These are phyloP conservation scores for Nibea albiflora DNA, from an alignment of 2,113 vertebrate genomes.

Conservation along the genomic window DNA sequence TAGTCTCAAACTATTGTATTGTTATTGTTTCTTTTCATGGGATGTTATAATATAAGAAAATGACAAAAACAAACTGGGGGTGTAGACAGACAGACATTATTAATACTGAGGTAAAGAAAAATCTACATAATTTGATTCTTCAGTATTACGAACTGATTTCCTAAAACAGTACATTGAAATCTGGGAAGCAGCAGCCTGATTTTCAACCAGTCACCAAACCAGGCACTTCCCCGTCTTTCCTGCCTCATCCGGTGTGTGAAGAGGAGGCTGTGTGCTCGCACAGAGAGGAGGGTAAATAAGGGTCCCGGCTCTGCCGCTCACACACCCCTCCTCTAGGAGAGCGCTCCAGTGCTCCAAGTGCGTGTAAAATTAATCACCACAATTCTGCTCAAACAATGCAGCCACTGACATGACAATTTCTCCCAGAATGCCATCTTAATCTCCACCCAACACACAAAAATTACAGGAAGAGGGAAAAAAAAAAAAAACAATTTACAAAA, in stretches of 20 bases:
- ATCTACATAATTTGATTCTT: not conserved
- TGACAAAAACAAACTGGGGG: not conserved
- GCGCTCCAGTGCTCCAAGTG: conserved; percentile 71
- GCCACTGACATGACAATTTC: conserved; percentile 84
- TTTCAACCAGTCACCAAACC: conserved; percentile 29
- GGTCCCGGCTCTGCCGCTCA: conserved; percentile 58
- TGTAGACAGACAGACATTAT: not conserved
- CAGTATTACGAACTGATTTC: conserved; percentile 4
- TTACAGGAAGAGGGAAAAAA: conserved; percentile 64
- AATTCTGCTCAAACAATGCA: conserved; percentile 84
- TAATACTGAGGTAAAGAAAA: not conserved
- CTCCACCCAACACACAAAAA: conserved; percentile 81
- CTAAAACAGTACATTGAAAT: conserved; percentile 25
- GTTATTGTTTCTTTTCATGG: not conserved
- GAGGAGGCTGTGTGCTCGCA: conserved; percentile 39
- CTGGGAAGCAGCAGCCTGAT: conserved; percentile 11
- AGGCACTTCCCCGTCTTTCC: conserved; percentile 32
- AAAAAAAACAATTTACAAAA: conserved; percentile 77
- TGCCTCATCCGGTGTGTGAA: conserved; percentile 19
- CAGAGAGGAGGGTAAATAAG: conserved; percentile 59
- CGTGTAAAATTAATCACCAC: conserved; percentile 84
- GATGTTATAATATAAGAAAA: no score
- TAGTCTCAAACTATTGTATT: no score
- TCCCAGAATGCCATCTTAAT: conserved; percentile 85
- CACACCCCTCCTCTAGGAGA: conserved; percentile 70